Evolutionary conservation across 2,113 vertebrate genomes (phyloP).

Genomic region (Python bivittatus): DNA sequence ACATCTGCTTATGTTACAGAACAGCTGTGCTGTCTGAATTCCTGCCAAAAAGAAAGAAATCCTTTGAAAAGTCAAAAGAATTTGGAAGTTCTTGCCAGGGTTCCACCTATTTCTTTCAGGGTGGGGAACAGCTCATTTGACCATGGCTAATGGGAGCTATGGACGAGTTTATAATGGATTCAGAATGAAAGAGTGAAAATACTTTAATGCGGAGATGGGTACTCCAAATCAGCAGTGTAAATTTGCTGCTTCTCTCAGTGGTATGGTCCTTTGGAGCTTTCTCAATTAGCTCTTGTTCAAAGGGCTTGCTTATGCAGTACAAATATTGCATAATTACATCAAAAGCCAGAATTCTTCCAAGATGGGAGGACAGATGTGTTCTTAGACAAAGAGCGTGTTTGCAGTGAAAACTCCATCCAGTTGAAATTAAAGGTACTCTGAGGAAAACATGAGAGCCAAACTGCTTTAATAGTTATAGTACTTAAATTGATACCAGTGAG

Average conservation of each 20-base stretch:
- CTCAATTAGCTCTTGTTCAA: slow-evolving; percentile 71
- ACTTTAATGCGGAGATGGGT: slow-evolving; percentile 39
- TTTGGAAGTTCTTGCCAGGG: slow-evolving; percentile 50
- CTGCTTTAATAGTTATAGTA: slow-evolving; percentile 78
- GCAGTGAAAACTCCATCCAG: slow-evolving; percentile 70
- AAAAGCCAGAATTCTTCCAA: slow-evolving; percentile 73
- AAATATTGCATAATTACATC: slow-evolving; percentile 77
- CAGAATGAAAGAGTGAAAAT: slow-evolving; percentile 24
- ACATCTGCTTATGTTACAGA: slow-evolving; percentile 53
- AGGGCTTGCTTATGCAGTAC: slow-evolving; percentile 70
- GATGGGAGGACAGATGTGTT: slow-evolving; percentile 63
- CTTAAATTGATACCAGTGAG: slow-evolving; percentile 84
- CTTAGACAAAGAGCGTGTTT: slow-evolving; percentile 62
- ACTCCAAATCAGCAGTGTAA: slow-evolving; percentile 57
- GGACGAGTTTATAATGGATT: slow-evolving; percentile 58
- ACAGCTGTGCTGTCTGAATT: slow-evolving; percentile 50
- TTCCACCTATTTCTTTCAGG: slow-evolving; percentile 33
- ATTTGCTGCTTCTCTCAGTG: slow-evolving; percentile 62
- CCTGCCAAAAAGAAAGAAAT: slow-evolving; percentile 49
- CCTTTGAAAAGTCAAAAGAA: slow-evolving; percentile 47
- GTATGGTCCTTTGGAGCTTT: slow-evolving; percentile 63
- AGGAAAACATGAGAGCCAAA: slow-evolving; percentile 72
- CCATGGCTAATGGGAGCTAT: slow-evolving; percentile 42
- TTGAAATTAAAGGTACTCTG: slow-evolving; percentile 69
- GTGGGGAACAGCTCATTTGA: slow-evolving; percentile 27